Percentiles rank a stretch among this genome's conserved stretches.
phyloP scores from a whole-genome alignment of 2,113 vertebrate species.

The Oreocharis arfaki region DNA sequence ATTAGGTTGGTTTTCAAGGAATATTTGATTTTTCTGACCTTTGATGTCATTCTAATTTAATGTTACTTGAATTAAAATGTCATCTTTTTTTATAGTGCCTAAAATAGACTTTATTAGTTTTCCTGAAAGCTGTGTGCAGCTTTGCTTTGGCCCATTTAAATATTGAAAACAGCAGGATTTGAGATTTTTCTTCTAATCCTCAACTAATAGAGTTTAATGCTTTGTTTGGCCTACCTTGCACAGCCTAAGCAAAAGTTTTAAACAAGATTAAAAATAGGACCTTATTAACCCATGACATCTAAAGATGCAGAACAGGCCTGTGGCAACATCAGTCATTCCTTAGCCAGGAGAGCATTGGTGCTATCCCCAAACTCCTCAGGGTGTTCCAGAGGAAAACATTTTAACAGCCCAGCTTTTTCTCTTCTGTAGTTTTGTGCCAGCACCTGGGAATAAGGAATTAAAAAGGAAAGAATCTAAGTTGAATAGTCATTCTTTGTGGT shows the following conservation, averaged over 20 bases:
- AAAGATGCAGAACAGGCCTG: background rate
- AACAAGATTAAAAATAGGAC: slow-evolving; percentile 55
- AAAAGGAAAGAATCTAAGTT: background rate
- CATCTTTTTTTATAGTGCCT: slow-evolving; percentile 8
- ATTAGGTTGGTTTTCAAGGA: slow-evolving; percentile 48
- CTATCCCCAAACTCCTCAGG: background rate
- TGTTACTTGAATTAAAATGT: slow-evolving; percentile 41
- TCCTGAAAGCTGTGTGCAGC: slow-evolving; percentile 24
- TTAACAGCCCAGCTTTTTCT: background rate
- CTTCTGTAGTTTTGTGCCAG: background rate
- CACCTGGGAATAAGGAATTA: background rate
- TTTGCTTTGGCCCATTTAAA: slow-evolving; percentile 47
- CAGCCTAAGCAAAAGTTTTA: slow-evolving; percentile 55
- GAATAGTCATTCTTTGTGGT: background rate
- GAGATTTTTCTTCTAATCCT: slow-evolving; percentile 59
- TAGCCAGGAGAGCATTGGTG: background rate
- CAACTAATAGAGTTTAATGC: slow-evolving; percentile 56
- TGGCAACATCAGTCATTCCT: background rate
- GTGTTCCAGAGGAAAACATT: background rate
- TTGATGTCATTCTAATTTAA: slow-evolving; percentile 20
- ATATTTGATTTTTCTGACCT: slow-evolving; percentile 39
- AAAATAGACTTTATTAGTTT: slow-evolving; percentile 56
- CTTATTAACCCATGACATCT: slow-evolving; percentile 47
- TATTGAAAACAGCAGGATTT: slow-evolving; percentile 52
- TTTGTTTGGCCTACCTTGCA: slow-evolving; percentile 49